A percentile compares a stretch with the other conserved stretches of the same genome.
Evolutionary conservation across 2,888 invertebrate species (phyloP).

Genomic region (Drosophila rellima): DNA sequence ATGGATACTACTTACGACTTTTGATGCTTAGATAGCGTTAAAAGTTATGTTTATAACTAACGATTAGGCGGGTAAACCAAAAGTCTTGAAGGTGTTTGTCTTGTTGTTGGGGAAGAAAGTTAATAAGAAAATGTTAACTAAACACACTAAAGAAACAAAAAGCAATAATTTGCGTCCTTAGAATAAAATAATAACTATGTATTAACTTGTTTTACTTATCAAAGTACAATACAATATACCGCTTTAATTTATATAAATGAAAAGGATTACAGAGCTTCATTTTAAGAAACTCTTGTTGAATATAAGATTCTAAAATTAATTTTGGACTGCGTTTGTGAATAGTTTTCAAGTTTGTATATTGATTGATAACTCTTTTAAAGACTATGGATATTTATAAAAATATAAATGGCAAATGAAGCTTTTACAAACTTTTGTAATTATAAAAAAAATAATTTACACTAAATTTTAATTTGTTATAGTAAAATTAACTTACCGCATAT

Average conservation of each 20-base stretch:
- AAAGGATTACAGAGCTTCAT: no score
- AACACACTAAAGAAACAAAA: background rate
- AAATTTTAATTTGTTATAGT: no score
- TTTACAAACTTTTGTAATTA: background rate
- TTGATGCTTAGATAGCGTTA: constrained; percentile 11
- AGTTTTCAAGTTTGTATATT: no score
- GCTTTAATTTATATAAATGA: background rate
- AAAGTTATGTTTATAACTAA: constrained; percentile 12
- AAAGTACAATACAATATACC: background rate
- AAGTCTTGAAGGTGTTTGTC: background rate
- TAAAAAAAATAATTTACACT: no score
- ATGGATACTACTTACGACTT: constrained; percentile 18
- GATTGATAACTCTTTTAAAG: no score
- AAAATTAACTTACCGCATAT: no score
- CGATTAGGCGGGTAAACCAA: background rate
- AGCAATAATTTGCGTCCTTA: background rate
- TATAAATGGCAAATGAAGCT: background rate
- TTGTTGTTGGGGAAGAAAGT: background rate
- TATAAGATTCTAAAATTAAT: background rate
- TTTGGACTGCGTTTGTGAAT: background rate
- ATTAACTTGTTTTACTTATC: background rate
- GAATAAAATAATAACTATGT: background rate
- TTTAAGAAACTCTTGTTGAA: no score
- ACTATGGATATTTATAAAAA: background rate
- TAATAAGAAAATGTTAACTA: background rate